Evolutionary conservation across 2,113 vertebrate species (phyloP).

Genomic region (Tursiops truncatus): DNA sequence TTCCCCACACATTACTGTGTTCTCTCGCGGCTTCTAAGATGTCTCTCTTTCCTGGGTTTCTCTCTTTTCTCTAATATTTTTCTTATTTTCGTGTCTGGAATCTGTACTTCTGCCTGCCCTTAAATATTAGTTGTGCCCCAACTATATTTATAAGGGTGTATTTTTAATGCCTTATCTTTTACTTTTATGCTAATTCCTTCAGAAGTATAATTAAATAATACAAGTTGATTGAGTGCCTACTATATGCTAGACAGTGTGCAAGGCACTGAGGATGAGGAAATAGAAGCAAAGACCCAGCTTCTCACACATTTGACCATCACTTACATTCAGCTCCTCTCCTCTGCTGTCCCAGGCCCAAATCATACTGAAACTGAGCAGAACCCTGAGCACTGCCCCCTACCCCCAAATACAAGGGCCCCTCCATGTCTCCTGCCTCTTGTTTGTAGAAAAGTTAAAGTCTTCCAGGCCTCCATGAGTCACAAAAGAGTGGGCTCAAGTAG

Average conservation of each 20-base stretch:
- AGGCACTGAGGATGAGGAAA: no score
- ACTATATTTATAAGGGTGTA: neutral
- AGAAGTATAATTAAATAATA: neutral
- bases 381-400: neutral
- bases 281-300: neutral
- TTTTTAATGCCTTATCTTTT: neutral
- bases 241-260: neutral
- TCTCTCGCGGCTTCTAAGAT: neutral
- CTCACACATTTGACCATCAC: neutral
- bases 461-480: neutral
- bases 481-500: neutral
- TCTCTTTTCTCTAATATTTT: neutral
- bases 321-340: neutral
- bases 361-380: neutral
- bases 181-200: neutral
- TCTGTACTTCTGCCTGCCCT: neutral
- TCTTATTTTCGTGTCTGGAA: neutral
- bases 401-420: neutral
- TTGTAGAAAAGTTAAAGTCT: neutral
- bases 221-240: neutral
- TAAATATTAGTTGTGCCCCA: neutral
- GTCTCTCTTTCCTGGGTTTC: neutral
- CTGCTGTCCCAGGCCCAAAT: neutral
- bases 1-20: neutral
- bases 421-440: neutral